Evolutionary conservation across 2,888 invertebrate species (phyloP), one percentile per base, ranked within the genome.

Genomic region (Leptarthrus brevirostris): DNA sequence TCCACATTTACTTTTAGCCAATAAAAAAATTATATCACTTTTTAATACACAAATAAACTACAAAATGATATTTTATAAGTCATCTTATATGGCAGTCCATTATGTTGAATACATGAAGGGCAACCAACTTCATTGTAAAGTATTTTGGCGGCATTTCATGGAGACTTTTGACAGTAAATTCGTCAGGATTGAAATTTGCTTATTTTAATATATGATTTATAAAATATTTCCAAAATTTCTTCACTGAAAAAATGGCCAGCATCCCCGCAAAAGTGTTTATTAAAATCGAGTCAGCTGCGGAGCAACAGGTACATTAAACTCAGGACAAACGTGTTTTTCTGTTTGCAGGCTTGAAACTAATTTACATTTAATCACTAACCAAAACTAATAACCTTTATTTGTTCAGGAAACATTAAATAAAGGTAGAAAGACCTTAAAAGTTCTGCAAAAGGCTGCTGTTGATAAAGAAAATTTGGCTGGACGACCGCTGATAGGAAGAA

Each of bases 381-480:
- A n/a, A n/a, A n/a, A n/a, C n/a, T n/a, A n/a, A n/a, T n/a, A n/a
- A n/a, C n/a, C n/a, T n/a, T n/a, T n/a, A n/a, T n/a, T n/a, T n/a
- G 58, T 80, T 1, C 76, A 88, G 87, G 87, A 91, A 78, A 91
- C 87, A 80, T 86, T 89, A 53, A 86, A 87, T 82, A 86, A 85
- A 78, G 84, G 87, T 36, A 86, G 93, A 79, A 91, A 90, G 84
- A 90, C 91, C 22, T 86, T 94, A n/a, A 92, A 91, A 85, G 89
- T 90, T 26, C 83, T 94, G 76, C 93, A 94, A 83, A 90, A 88
- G 75, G 87, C 90, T 54, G 91, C 92, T 36, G 88, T 87, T 58
- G 91, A 92, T 80, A 91, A 91, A 81, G 93, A 94, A 86, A 94
- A 93, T 84, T 86, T 93, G 78, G 90, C 89, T 79, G 92, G 92